Percentiles rank a stretch among this genome's conserved stretches.
Evolutionary conservation across 2,888 invertebrate species (phyloP).

Genomic region (Pollenia angustigena): DNA sequence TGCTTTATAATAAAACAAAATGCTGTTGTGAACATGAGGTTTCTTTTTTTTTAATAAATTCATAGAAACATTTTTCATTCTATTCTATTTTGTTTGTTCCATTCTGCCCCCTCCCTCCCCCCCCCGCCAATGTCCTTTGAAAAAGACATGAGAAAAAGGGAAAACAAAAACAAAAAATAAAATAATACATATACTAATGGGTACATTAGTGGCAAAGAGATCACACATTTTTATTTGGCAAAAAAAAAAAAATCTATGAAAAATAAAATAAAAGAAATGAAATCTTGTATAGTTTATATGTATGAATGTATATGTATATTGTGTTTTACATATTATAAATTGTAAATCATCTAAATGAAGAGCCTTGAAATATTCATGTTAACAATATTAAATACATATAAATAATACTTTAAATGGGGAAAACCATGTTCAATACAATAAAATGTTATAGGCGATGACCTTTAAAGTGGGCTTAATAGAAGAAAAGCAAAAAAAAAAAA

Average conservation of each 20-base stretch:
- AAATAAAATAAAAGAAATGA: constrained; percentile 29
- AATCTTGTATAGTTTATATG: not conserved
- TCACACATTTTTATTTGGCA: constrained; percentile 69
- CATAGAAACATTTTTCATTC: constrained; percentile 38
- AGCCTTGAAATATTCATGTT: constrained; percentile 69
- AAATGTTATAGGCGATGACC: constrained; percentile 70
- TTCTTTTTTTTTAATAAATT: constrained; percentile 29
- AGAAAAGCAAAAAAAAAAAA: not conserved
- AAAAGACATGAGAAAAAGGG: constrained; percentile 20
- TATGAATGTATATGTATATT: not conserved
- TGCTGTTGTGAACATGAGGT: constrained; percentile 60
- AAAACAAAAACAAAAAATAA: constrained; percentile 15
- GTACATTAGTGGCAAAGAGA: constrained; percentile 71
- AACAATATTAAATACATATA: constrained; percentile 69
- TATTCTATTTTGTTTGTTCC: constrained; percentile 7
- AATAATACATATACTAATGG: constrained; percentile 64
- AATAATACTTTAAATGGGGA: constrained; percentile 31
- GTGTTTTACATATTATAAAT: constrained; percentile 32
- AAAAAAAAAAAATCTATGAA: constrained; percentile 43
- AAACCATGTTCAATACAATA: constrained; percentile 50
- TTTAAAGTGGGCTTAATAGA: constrained; percentile 57
- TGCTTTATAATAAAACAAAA: constrained; percentile 53
- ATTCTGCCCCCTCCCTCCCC: constrained; percentile 33
- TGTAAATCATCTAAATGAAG: constrained; percentile 66
- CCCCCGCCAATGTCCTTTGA: constrained; percentile 66